Evolutionary conservation across 2,797 vertebrate species (phyloP).

Genomic region (Myotis daubentonii): DNA sequence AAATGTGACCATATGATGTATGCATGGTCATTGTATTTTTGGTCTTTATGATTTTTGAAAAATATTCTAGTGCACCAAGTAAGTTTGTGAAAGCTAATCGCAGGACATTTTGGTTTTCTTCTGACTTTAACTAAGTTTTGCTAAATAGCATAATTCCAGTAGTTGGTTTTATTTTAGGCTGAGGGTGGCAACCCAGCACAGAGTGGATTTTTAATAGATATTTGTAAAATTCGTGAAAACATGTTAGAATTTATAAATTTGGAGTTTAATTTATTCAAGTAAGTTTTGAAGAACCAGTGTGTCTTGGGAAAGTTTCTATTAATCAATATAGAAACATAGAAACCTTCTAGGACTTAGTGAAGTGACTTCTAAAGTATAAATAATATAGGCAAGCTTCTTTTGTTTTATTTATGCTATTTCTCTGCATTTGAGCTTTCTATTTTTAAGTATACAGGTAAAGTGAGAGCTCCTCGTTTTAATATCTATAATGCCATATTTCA

Average conservation of each 20-base stretch:
- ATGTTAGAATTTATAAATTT: not conserved
- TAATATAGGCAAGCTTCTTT: not conserved
- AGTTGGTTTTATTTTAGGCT: not conserved
- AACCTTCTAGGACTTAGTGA: not conserved
- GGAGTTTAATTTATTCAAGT: not conserved
- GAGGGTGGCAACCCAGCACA: not conserved
- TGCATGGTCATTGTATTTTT: not conserved
- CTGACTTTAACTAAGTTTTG: not conserved
- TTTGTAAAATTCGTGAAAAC: constrained; percentile 3
- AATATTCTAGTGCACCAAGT: not conserved
- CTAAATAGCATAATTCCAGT: not conserved
- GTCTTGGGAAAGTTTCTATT: not conserved
- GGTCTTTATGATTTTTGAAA: not conserved
- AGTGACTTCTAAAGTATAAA: not conserved
- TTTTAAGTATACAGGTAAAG: not conserved
- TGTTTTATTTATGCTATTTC: not conserved
- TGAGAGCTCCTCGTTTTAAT: not conserved
- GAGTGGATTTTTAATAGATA: not conserved
- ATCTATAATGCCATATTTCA: not conserved
- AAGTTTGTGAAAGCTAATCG: constrained; percentile 13
- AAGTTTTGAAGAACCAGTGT: not conserved
- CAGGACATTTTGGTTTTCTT: not conserved
- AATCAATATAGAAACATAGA: not conserved
- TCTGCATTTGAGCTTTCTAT: not conserved
- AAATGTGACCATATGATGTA: not conserved